phyloP scores from a whole-genome alignment of 2,113 vertebrate genomes.

The Corynorhinus townsendii region DNA sequence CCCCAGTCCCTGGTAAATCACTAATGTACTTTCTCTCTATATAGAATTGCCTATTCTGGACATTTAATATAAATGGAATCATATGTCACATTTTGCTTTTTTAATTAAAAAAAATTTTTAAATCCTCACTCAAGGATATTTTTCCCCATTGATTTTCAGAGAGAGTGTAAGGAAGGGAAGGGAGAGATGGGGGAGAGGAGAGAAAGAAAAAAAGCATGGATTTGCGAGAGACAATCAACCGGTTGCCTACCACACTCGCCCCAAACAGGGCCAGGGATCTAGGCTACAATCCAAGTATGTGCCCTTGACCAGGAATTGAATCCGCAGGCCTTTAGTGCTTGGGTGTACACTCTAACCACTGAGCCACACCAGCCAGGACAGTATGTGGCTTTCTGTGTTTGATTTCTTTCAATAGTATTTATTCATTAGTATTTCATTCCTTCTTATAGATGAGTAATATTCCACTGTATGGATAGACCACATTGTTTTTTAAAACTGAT shows the following conservation, averaged over 20 bases:
- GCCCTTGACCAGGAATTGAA: not conserved
- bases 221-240: not conserved
- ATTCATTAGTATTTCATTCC: too few species aligned
- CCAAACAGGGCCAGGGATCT: not conserved
- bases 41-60: too few species aligned
- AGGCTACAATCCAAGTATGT: not conserved
- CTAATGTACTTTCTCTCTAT: too few species aligned
- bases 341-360: too few species aligned
- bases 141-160: not conserved
- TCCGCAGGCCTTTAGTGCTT: too few species aligned
- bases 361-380: too few species aligned
- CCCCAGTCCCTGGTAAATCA: too few species aligned
- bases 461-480: too few species aligned
- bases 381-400: too few species aligned
- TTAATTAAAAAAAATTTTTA: not conserved
- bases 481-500: too few species aligned
- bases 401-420: too few species aligned
- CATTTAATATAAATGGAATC: not conserved
- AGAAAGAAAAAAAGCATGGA: not conserved
- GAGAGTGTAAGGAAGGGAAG: not conserved
- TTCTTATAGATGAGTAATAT: too few species aligned
- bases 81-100: not conserved
- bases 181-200: not conserved
- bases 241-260: not conserved
- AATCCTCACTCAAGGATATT: not conserved